Conservation (phyloP, 2,113 vertebrate species). For the Oxygymnocypris stewartii region DNA sequence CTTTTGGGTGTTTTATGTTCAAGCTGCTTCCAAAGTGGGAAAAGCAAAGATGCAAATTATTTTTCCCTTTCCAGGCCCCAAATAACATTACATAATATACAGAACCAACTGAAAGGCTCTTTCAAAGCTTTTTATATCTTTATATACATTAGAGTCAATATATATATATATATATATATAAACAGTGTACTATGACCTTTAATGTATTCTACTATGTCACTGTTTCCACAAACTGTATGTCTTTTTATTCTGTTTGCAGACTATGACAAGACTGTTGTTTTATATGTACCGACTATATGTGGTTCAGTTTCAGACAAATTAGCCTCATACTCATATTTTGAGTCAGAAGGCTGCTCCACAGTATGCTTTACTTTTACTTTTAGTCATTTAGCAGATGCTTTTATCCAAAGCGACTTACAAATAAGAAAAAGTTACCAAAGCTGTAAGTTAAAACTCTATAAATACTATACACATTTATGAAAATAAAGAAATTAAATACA, state of each 20-base stretch:
- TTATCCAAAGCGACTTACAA: too few relatives aligned
- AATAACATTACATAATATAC: conserved; percentile 37
- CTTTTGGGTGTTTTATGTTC: conserved; percentile 44
- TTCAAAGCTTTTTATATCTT: neutral
- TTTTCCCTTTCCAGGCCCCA: conserved; percentile 17
- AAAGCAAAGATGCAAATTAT: conserved; percentile 23
- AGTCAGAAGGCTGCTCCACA: neutral
- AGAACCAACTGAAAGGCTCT: neutral
- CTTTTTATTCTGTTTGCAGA: neutral
- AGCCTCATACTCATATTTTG: neutral
- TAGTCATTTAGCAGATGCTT: too few relatives aligned
- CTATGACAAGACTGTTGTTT: neutral
- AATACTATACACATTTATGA: too few relatives aligned
- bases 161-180: neutral
- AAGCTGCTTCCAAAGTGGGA: conserved; percentile 35
- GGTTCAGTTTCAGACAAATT: neutral
- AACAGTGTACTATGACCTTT: neutral
- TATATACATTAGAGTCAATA: neutral
- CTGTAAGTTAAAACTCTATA: too few relatives aligned
- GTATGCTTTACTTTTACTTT: neutral
- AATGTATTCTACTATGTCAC: too few relatives aligned
- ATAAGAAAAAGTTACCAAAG: too few relatives aligned
- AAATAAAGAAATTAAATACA: too few relatives aligned
- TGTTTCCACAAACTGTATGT: too few relatives aligned
- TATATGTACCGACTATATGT: neutral